Base-by-base conservation (phyloP, 1,140 invertebrate species). In the Coboldia fuscipes region DNA sequence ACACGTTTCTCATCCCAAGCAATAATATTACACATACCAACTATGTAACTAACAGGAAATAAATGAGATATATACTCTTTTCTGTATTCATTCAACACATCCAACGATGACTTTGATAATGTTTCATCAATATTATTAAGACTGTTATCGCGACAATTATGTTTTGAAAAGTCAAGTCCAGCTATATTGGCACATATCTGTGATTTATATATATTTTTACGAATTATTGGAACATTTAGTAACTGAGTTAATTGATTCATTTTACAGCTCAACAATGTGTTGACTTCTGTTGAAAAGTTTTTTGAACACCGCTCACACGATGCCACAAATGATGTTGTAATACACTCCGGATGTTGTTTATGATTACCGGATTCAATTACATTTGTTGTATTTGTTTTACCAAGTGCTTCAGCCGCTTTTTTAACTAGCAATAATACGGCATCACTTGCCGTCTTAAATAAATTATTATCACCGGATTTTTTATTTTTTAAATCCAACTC, bases 381-480 rank as follows among this genome's bases (percentile, higher is more conserved):
- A 41, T 33, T 19, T 46, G 21, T 33, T 14, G 38, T 20, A 41
- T 69, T 60, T 41, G 69, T 69, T 47, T 78, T 79, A 2, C 70
- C 73, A 34, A 85, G 56, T 12, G 75, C 78, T 56, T 81, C 69
- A 10, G 80, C 80, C 1, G 81, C 83, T 55, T 85, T 86, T 46
- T 84, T 84, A 4, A 90, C 78, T 34, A 90, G 83, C 35, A 72
- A 80, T 40, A 88, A 66, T 4, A 89, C 82, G 1, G 77, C 83
- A 47, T 85, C 79, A 34, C 73, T 68, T 2, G 83, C 83, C 23
- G 74, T 79, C 26, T 78, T 80, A 45, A 90, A 82, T 12, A 89
- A 56, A 56, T 84, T 84, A 2, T 54, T 50, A 34, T 58, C 56
- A 18, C 51, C 36, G 2, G 37, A 26, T 42, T 55, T 50, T 30